A percentile compares a stretch with the other conserved stretches of the same genome.
These are phyloP conservation scores for Saxidomus purpurata DNA, from an alignment of 1,140 invertebrate genomes.

Conservation along the genomic window DNA sequence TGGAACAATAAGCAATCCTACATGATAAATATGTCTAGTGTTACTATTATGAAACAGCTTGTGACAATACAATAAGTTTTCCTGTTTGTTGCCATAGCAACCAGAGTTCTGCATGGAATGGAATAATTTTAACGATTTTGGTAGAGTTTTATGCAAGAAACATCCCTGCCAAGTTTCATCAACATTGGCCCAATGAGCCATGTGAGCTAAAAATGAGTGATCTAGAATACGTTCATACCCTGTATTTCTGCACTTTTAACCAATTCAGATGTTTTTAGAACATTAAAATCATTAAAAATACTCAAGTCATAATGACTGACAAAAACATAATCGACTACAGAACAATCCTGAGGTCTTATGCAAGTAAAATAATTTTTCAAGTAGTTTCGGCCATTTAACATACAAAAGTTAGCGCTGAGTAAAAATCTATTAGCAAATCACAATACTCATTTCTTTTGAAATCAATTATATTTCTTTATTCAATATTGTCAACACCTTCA, in stretches of 20 bases:
- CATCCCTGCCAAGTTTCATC: too few species aligned
- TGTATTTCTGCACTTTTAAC: neutral
- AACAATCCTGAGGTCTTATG: neutral
- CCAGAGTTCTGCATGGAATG: too few species aligned
- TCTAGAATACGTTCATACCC: neutral
- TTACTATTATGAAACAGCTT: too few species aligned
- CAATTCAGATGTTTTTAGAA: neutral
- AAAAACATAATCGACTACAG: conserved; percentile 35
- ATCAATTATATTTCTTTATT: neutral
- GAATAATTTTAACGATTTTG: too few species aligned
- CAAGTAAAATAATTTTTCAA: conserved; percentile 4
- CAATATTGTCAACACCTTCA: neutral
- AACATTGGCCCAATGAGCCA: too few species aligned
- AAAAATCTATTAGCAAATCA: neutral
- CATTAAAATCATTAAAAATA: conserved; percentile 1
- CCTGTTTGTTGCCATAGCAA: too few species aligned
- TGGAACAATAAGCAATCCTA: too few species aligned
- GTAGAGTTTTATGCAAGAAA: too few species aligned
- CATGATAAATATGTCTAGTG: too few species aligned
- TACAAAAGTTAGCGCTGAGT: neutral
- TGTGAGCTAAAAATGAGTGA: neutral
- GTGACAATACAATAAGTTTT: too few species aligned
- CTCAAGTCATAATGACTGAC: neutral
- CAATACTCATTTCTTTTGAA: neutral
- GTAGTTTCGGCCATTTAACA: conserved; percentile 4